Evolutionary conservation across 2,888 invertebrate genomes (phyloP).

Genomic region (Megaustenia siamemsis): DNA sequence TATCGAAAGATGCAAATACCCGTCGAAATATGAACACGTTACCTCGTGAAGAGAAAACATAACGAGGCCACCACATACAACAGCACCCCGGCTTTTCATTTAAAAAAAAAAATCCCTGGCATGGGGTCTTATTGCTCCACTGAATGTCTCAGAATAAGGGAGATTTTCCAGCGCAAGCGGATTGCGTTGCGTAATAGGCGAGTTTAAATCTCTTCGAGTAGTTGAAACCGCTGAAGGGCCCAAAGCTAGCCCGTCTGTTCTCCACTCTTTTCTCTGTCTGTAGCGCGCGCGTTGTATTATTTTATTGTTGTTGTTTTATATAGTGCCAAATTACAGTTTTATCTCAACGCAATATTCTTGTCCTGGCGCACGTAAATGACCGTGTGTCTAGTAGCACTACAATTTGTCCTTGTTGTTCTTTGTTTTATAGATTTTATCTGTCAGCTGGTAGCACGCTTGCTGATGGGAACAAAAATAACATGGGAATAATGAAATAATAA

Average conservation of each 20-base stretch:
- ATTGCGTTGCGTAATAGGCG: constrained; percentile 34
- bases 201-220: constrained; percentile 15
- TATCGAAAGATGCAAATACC: too few relatives aligned
- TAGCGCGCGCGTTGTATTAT: not conserved
- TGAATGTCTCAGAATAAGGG: constrained; percentile 17
- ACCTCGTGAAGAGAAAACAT: not conserved
- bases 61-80: constrained; percentile 15
- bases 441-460: too few relatives aligned
- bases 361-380: too few relatives aligned
- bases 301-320: not conserved
- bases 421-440: too few relatives aligned
- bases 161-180: constrained; percentile 30
- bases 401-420: too few relatives aligned
- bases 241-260: not conserved
- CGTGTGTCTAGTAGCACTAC: too few relatives aligned
- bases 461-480: too few relatives aligned
- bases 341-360: too few relatives aligned
- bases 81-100: not conserved
- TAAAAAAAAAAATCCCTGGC: too few relatives aligned
- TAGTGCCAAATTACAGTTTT: too few relatives aligned
- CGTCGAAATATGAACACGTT: not conserved
- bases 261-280: not conserved
- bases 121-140: not conserved
- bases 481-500: too few relatives aligned
- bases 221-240: not conserved